Evolutionary conservation across 2,113 vertebrate genomes (phyloP).

Genomic region (Psammodynastes pulverulentus): DNA sequence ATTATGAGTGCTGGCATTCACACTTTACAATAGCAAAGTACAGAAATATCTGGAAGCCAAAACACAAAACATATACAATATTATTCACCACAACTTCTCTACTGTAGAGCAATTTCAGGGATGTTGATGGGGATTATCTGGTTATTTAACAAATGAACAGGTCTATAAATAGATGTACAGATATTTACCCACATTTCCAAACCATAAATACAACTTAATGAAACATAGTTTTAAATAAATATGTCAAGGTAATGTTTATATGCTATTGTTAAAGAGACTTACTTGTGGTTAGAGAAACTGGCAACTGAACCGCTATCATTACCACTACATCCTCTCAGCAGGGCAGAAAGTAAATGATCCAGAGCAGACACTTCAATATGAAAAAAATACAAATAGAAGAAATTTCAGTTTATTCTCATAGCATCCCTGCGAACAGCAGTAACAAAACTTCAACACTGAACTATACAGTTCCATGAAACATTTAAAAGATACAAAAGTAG

Average conservation of each 20-base stretch:
- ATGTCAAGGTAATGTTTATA: background rate
- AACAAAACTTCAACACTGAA: background rate
- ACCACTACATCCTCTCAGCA: constrained; percentile 64
- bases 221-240: background rate
- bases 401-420: background rate
- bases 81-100: background rate
- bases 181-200: background rate
- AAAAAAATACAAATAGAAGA: background rate
- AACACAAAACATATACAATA: background rate
- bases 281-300: constrained; percentile 70
- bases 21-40: background rate
- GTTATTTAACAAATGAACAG: background rate
- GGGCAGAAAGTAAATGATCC: background rate
- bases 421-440: background rate
- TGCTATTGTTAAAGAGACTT: constrained; percentile 48
- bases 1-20: background rate
- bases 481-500: background rate
- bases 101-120: background rate
- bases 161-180: background rate
- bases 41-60: background rate
- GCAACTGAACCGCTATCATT: constrained; percentile 78
- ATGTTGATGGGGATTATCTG: background rate
- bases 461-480: background rate
- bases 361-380: background rate
- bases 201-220: background rate